These are phyloP conservation scores for Harpagifer antarcticus DNA, from an alignment of 2,797 vertebrate genomes.

Conservation along the genomic window DNA sequence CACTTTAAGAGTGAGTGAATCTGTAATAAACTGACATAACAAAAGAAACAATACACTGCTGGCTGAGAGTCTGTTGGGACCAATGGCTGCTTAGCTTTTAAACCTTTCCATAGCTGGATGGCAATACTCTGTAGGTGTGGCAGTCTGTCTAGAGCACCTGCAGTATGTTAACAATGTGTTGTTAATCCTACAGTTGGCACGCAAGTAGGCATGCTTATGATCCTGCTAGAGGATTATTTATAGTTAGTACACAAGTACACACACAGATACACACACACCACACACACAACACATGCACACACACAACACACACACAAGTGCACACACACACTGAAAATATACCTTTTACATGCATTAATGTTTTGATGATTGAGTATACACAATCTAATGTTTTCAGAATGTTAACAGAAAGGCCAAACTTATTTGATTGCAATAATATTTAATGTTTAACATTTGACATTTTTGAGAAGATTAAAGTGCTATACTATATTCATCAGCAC, in stretches of 20 bases:
- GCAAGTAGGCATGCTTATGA: conserved; percentile 22
- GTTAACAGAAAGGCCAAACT: neutral
- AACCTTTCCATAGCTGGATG: neutral
- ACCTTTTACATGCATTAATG: neutral
- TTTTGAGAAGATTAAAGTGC: neutral
- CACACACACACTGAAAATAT: neutral
- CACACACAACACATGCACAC: too few species aligned
- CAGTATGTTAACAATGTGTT: conserved; percentile 19
- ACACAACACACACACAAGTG: neutral
- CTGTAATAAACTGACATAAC: neutral
- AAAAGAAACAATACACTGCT: neutral
- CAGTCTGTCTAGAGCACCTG: conserved; percentile 1
- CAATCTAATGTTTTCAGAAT: neutral
- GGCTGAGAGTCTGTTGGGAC: neutral
- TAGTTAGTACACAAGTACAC: neutral
- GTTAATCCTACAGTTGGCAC: conserved; percentile 1
- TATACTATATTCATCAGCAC: neutral
- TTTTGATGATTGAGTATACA: neutral
- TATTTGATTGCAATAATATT: neutral
- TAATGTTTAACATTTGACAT: neutral
- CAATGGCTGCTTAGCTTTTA: neutral
- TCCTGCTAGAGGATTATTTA: conserved; percentile 12
- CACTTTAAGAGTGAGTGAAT: neutral
- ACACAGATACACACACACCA: too few species aligned
- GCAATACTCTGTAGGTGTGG: conserved; percentile 1